Conservation (phyloP, 2,113 vertebrate species). For the Tonatia bakeri region DNA sequence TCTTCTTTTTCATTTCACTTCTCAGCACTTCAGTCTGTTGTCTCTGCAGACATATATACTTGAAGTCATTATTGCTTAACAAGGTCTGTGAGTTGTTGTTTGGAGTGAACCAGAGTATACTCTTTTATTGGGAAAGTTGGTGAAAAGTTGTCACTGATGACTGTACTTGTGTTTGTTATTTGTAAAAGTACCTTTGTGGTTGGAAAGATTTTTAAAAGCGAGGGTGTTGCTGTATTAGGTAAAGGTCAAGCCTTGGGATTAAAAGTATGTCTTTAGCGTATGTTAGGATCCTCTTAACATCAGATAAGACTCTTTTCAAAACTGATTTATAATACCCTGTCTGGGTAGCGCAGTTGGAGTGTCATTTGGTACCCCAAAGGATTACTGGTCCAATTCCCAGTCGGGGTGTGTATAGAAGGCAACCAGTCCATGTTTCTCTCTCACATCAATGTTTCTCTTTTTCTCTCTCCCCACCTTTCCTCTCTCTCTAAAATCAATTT, state of each 20-base stretch:
- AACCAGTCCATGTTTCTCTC: no score
- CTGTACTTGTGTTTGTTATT: neutral
- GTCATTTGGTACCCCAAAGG: no score
- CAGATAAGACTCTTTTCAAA: neutral
- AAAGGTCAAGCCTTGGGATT: neutral
- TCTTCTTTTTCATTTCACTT: slow-evolving; percentile 15
- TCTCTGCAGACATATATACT: neutral
- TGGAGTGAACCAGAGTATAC: neutral
- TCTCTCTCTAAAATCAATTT: no score
- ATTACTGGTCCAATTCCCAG: no score
- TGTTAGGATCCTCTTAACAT: slow-evolving; percentile 4
- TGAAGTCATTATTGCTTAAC: neutral
- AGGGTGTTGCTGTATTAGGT: neutral
- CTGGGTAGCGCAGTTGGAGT: no score
- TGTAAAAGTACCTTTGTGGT: slow-evolving; percentile 5
- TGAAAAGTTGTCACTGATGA: neutral
- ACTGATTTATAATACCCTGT: neutral
- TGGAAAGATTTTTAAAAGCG: slow-evolving; percentile 23
- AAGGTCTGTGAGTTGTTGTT: neutral
- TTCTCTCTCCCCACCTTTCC: no score
- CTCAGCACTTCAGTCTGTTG: neutral
- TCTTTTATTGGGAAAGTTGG: neutral
- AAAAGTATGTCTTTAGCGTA: neutral
- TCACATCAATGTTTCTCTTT: no score
- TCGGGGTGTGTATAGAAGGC: no score